Evolutionary conservation across 2,888 invertebrate species (phyloP).

Genomic region (Caenorhabditis sp.): DNA sequence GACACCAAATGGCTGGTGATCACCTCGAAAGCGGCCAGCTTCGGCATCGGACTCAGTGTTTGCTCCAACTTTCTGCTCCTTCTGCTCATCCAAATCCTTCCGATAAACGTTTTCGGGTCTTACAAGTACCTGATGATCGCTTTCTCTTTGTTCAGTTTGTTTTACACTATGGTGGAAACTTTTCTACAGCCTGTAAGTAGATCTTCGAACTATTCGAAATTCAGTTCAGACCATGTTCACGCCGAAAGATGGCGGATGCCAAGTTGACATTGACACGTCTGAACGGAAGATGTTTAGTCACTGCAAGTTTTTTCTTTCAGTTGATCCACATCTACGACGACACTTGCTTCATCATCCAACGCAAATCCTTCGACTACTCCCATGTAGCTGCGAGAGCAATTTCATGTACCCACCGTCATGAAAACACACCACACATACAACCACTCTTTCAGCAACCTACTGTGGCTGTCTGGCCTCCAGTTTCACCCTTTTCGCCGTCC

Average conservation of each 20-base stretch:
- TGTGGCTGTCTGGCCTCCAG: slow-evolving; percentile 39
- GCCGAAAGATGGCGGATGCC: too few species aligned
- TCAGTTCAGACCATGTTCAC: too few species aligned
- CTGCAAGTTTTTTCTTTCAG: slow-evolving; percentile 1
- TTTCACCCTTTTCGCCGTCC: slow-evolving; percentile 40
- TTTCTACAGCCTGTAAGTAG: slow-evolving; percentile 32
- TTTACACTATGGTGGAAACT: slow-evolving; percentile 35
- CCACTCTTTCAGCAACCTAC: slow-evolving; percentile 32
- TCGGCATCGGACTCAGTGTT: background rate
- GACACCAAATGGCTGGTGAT: background rate
- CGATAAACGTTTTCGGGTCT: slow-evolving; percentile 13
- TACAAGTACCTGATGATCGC: slow-evolving; percentile 43
- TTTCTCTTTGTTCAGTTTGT: slow-evolving; percentile 43
- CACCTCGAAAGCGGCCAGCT: background rate
- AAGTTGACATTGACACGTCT: too few species aligned
- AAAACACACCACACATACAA: too few species aligned
- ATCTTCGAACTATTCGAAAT: too few species aligned
- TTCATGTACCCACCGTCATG: slow-evolving; percentile 14
- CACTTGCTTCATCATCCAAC: slow-evolving; percentile 39
- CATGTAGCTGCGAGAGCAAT: slow-evolving; percentile 18
- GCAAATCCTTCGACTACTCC: slow-evolving; percentile 19
- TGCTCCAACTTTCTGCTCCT: slow-evolving; percentile 5
- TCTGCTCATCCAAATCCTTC: slow-evolving; percentile 14
- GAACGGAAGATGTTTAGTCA: background rate
- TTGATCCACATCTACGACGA: slow-evolving; percentile 44